Evolutionary conservation across 2,113 vertebrate genomes (phyloP).

Genomic region (Acrocephalus kingi): DNA sequence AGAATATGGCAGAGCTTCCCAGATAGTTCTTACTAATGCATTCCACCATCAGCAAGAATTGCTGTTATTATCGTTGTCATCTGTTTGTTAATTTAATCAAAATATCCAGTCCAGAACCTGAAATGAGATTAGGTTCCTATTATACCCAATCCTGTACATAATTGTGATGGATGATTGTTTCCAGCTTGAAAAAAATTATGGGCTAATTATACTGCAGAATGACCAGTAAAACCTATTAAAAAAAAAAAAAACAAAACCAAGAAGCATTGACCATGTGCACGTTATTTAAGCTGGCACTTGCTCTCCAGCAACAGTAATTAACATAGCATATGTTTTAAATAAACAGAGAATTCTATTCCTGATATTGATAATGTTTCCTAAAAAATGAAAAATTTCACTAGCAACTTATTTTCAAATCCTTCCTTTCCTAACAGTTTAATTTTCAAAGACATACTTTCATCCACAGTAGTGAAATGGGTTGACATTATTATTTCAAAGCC

Average conservation of each 20-base stretch:
- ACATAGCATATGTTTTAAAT: neutral
- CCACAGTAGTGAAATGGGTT: neutral
- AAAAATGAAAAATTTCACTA: neutral
- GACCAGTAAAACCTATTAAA: neutral
- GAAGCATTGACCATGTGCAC: neutral
- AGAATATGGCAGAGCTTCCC: neutral
- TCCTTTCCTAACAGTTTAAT: neutral
- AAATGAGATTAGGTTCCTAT: conserved; percentile 3
- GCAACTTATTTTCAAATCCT: neutral
- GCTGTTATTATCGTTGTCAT: neutral
- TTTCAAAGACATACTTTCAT: neutral
- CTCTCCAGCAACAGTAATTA: neutral
- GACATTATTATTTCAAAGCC: neutral
- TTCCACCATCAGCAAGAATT: neutral
- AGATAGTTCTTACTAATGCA: neutral
- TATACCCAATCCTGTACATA: neutral
- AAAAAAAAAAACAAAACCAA: neutral
- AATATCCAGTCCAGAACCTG: neutral
- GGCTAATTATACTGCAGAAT: neutral
- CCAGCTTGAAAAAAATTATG: neutral
- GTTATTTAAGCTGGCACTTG: neutral
- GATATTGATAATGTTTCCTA: neutral
- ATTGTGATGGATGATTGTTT: neutral
- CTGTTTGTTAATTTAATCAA: neutral
- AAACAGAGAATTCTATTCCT: neutral